These are phyloP conservation scores for Periophthalmodon schlosseri DNA, from an alignment of 2,113 vertebrate genomes.

Conservation along the genomic window DNA sequence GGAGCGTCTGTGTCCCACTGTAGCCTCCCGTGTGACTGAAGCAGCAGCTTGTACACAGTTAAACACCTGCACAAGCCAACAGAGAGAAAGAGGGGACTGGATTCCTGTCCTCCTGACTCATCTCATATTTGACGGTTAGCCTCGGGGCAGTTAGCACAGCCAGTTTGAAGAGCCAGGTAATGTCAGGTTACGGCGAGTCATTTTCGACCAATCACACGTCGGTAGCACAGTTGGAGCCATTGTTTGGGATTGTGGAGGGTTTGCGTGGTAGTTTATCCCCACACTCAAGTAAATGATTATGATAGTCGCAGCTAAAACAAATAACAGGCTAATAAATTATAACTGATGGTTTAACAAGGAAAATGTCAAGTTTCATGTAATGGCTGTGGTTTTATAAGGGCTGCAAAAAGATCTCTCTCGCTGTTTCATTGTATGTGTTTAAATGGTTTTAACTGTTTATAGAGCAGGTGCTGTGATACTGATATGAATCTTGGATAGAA, in stretches of 20 bases:
- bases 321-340: not conserved
- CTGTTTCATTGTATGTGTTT: not conserved
- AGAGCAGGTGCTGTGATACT: not conserved
- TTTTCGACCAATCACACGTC: not conserved
- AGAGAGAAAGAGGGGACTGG: not conserved
- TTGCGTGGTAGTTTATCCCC: not conserved
- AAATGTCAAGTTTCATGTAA: constrained; percentile 1
- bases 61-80: constrained; percentile 24
- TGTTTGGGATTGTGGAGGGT: not conserved
- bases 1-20: constrained; percentile 63
- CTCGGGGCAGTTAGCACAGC: constrained; percentile 10
- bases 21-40: constrained; percentile 51
- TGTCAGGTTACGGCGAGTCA: not conserved
- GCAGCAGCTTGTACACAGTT: constrained; percentile 5
- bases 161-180: not conserved
- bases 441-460: not conserved
- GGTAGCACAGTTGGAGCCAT: not conserved
- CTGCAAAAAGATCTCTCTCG: not conserved
- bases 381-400: not conserved
- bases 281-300: not conserved
- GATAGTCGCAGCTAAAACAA: not conserved
- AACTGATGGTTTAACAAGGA: not conserved
- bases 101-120: constrained; percentile 49
- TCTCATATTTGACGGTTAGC: constrained; percentile 30
- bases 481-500: not conserved